phyloP scores from a whole-genome alignment of 1,140 invertebrate species.

The Calephelis virginiensis region DNA sequence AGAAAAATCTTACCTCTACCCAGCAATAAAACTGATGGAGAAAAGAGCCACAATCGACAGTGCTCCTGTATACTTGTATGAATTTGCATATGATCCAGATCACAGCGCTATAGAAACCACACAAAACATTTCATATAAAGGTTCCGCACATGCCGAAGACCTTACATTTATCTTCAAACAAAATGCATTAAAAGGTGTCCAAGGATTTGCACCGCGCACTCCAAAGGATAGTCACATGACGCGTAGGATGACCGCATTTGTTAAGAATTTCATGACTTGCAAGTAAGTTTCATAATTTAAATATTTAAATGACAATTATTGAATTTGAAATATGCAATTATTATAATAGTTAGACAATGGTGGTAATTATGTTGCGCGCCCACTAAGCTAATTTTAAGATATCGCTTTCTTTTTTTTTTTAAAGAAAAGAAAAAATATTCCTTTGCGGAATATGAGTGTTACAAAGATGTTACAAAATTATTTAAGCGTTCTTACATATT shows the following conservation, averaged over 20 bases:
- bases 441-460: no score
- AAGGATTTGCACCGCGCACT: background rate
- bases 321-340: no score
- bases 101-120: conserved; percentile 38
- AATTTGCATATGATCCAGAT: conserved; percentile 44
- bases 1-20: conserved; percentile 44
- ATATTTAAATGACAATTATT: no score
- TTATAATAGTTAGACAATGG: no score
- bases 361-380: no score
- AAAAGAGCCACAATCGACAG: conserved; percentile 25
- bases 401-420: no score
- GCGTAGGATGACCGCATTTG: background rate
- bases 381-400: no score
- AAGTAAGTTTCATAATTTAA: background rate
- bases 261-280: conserved; percentile 1
- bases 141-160: conserved; percentile 51
- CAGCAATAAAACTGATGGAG: conserved; percentile 40
- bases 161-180: conserved; percentile 47
- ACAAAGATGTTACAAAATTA: no score
- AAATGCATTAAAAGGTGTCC: conserved; percentile 34
- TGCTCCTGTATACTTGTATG: conserved; percentile 43
- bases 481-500: no score
- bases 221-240: background rate
- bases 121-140: conserved; percentile 32
- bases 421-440: no score